Base-by-base conservation (phyloP, 2,113 vertebrate species). In the Ophiodon elongatus region DNA sequence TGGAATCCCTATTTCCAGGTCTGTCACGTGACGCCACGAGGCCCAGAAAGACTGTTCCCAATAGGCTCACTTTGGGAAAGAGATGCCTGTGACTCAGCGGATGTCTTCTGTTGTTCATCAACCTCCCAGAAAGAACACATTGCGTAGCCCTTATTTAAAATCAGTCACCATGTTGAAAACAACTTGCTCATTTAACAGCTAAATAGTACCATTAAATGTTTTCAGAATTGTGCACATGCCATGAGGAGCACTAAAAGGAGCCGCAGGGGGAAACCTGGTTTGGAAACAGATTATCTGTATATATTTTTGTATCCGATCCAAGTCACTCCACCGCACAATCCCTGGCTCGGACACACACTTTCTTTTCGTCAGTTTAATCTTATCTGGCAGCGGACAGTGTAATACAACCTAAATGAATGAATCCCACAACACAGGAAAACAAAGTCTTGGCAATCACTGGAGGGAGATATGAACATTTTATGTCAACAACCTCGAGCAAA, bases 361-460 rank as follows among this genome's bases (percentile, higher is more conserved):
- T 14, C 41, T 8, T 39, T 68, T 25, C 33, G 39, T 6, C 8
- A 25, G 10, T 52, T 71, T n/a, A 60, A 59, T 75, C 80, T 86
- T 77, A 80, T 85, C 79, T 62, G 27, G 76, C 25, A 45, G n/a
- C 8, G 68, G 71, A 81, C 31, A 69, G 33, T 21, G 13, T 75
- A 56, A 80, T 74, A 31, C 0, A 79, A 47, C 50, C 23, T 29
- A 65, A 70, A 83, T 71, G 3, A 69, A 90, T 47, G 25, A 50
- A 45, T 76, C 37, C 4, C 13, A 68, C 13, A 80, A 56, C 31
- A 35, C 15, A 4, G 35, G n/a, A 66, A 90, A 87, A 70, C 39
- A 82, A 84, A 47, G 37, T 77, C 63, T 73, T 84, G 29, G 84
- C 84, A 82, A 35, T 31, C n/a, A 45, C 27, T 25, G 11, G 45